Evolutionary conservation across 2,797 vertebrate species (phyloP), one percentile per base, ranked within the genome.

Genomic region (Labeo calbasu): DNA sequence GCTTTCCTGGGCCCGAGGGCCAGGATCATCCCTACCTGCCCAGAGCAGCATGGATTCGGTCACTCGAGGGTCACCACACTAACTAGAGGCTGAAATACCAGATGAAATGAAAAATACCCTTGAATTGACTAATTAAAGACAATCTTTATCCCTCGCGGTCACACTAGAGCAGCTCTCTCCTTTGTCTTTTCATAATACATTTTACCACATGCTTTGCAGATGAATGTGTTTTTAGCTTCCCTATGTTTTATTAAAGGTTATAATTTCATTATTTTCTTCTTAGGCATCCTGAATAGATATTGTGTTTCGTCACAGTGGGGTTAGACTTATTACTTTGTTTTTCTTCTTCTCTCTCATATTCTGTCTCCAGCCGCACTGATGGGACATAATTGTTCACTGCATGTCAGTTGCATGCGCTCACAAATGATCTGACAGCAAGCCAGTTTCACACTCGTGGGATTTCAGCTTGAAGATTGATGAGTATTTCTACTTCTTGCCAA

Each of bases 221-320:
- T 91, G 63, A 89, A 89, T 84, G 80, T 50, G 79, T 83, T 90
- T 89, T 75, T 85, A 81, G 53, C 25, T 82, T 80, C 81, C 82
- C 78, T 88, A 88, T 92, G 88, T 92, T 92, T 91, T 91, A 92
- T 93, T 92, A 91, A 92, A 90, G 87, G 83, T 90, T 91, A 86
- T 87, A 36, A 66, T 66, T 36, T 66, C 28, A 36, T 36, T 66
- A 66, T 66, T 36, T 66, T 66, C 15, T 19, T 66, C 8, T 3
- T 9, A 65, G 63, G 63, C 14, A 32, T 65, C 14, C 63, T 36
- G 63, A 19, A 66, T 36, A 36, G 63, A 19, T 66, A 36, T 19
- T 2, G 28, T 19, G 15, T 66, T 2, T 66, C 28, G 19, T 36
- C 63, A 19, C 63, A 19, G 15, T 36, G 63, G 28, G 63, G 25